Percentiles rank a stretch among this genome's conserved stretches.
phyloP scores from a whole-genome alignment of 2,113 vertebrate species.

The Gobio gobio region DNA sequence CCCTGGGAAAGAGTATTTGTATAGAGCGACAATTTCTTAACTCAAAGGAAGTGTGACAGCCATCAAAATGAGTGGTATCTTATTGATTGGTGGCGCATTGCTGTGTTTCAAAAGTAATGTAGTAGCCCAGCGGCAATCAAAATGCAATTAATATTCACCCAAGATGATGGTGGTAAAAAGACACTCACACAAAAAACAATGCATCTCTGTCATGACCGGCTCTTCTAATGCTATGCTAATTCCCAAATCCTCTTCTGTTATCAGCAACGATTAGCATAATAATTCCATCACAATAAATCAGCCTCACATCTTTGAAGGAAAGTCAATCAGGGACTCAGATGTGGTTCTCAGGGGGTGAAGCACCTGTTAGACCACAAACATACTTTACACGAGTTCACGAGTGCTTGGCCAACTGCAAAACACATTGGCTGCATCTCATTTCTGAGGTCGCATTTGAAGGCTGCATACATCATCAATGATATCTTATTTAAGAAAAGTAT shows the following conservation, averaged over 20 bases:
- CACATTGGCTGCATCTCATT: neutral
- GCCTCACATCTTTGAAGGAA: slow-evolving; percentile 29
- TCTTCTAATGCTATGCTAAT: slow-evolving; percentile 31
- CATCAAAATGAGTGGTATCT: slow-evolving; percentile 17
- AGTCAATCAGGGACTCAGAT: slow-evolving; percentile 66
- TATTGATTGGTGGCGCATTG: slow-evolving; percentile 8
- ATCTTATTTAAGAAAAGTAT: no score
- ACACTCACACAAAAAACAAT: neutral
- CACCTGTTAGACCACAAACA: slow-evolving; percentile 15
- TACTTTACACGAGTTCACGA: neutral
- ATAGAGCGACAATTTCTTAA: neutral
- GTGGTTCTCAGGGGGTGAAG: slow-evolving; percentile 16
- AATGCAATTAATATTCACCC: slow-evolving; percentile 47
- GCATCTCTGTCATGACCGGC: slow-evolving; percentile 18
- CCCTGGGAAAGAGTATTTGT: neutral
- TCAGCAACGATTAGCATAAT: slow-evolving; percentile 47
- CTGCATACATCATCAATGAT: no score
- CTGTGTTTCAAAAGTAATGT: slow-evolving; percentile 41
- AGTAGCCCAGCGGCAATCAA: slow-evolving; percentile 29
- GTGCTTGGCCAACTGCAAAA: slow-evolving; percentile 25
- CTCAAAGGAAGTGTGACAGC: slow-evolving; percentile 8
- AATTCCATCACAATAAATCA: slow-evolving; percentile 54
- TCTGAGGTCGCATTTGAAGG: no score
- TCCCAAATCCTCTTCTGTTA: slow-evolving; percentile 34
- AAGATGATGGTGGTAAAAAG: slow-evolving; percentile 26